These are phyloP conservation scores for Anarsia innoxiella DNA, from an alignment of 2,888 invertebrate species.

Conservation along the genomic window DNA sequence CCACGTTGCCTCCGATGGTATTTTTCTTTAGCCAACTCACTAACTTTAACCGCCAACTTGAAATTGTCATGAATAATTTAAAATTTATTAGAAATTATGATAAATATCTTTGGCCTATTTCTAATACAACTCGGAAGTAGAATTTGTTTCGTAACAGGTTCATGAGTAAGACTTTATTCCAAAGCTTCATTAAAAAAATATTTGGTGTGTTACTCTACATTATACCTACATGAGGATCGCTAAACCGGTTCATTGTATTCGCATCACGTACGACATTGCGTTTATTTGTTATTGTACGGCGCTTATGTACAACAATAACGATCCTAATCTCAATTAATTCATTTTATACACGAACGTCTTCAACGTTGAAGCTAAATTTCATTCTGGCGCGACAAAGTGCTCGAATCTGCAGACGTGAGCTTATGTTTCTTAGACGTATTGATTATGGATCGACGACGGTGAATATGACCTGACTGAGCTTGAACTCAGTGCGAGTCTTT, in stretches of 20 bases:
- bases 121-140: constrained; percentile 19
- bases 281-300: constrained; percentile 39
- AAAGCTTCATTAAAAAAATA: constrained; percentile 18
- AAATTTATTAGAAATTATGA: constrained; percentile 46
- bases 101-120: constrained; percentile 35
- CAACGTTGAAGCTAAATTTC: too few relatives aligned
- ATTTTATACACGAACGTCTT: constrained; percentile 8
- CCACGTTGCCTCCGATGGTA: constrained; percentile 36
- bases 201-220: too few relatives aligned
- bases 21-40: constrained; percentile 42
- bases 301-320: constrained; percentile 22
- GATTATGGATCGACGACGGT: too few relatives aligned
- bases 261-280: constrained; percentile 39
- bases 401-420: too few relatives aligned
- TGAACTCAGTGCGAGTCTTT: too few relatives aligned
- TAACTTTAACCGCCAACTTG: constrained; percentile 46
- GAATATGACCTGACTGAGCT: too few relatives aligned
- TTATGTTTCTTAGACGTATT: too few relatives aligned
- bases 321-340: constrained; percentile 15
- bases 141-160: constrained; percentile 18
- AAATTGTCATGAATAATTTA: constrained; percentile 65
- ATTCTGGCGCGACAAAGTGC: constrained; percentile 4
- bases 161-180: constrained; percentile 34
- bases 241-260: constrained; percentile 45
- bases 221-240: too few relatives aligned